Evolutionary conservation across 2,888 invertebrate genomes (phyloP), one percentile per base, ranked within the genome.

Genomic region (Pheosia gnoma): DNA sequence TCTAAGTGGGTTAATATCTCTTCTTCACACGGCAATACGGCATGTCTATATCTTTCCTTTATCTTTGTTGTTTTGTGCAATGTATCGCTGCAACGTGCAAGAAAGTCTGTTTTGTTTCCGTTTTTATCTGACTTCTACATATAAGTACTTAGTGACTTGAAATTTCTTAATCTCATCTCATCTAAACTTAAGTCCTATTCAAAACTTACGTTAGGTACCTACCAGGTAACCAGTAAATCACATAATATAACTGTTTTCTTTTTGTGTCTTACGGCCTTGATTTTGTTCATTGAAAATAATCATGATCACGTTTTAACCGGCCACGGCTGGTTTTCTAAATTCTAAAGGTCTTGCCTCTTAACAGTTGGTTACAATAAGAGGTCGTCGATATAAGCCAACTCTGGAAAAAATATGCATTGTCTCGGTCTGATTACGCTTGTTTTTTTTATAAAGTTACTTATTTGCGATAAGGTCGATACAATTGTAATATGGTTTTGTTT

Each of bases 21-120:
- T 70, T 72, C 67, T 68, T 25, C 25, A 25, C 2, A 25, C 25
- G 25, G 65, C 64, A 74, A 67, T 67, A 70, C 63, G 69, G 77
- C 80, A 81, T 79, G 79, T 72, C 69, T 73, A 65, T 63, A 60
- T 67, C 63, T 64, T 59, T 49, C 66, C 65, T 49, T 69, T 61
- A 45, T 54, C 2, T 25, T 25, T 65, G 64, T 71, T 65, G 60
- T 66, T 74, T 71, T 77, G 64, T 68, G 62, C 67, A 74, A 70
- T 73, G 62, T 66, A 58, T 71, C 67, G 65, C 65, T 61, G 68
- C 69, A 70, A 68, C 41, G 64, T 74, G 67, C 73, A 68, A 72
- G 66, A 67, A 70, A 70, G 59, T 75, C 63, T 63, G 63, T 62
- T 61, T 75, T 75, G 70, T 72, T 25, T 63, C 62, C 61, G 59